Base-by-base conservation (phyloP, 2,113 vertebrate genomes). In the Thamnaconus septentrionalis region DNA sequence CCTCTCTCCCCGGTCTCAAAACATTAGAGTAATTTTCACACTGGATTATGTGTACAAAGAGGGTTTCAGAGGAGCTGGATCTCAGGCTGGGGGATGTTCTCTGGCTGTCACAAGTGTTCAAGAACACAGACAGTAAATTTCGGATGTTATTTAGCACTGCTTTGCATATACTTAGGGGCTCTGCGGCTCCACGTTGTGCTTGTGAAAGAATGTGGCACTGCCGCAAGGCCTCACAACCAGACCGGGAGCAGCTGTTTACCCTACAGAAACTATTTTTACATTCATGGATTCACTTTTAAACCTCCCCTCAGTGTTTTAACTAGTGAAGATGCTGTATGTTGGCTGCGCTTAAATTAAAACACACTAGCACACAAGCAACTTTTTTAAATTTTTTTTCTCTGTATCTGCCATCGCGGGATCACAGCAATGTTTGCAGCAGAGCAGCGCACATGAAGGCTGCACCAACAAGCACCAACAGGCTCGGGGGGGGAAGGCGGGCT, bases 11-110 rank as follows among this genome's bases (percentile, higher is more conserved):
- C 73, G 71, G 73, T 71, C 70, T 59, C 71, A 63, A 78, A 81
- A 83, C 75, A 78, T 80, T 68, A 67, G 75, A 69, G 49, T 75
- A 80, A 89, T 86, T 86, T 89, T 86, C 90, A 90, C 63, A 82
- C 81, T 85, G 86, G 86, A 92, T 90, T 91, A 90, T 81, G 79
- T 54, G 73, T 91, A 93, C 92, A 94, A 94, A 94, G 85, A 79
- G 75, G 72, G 79, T 81, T 87, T 92, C 86, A 92, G 86, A 81
- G 80, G 87, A 89, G 82, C 79, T 31, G 74, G 78, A 72, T 87
- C 69, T 78, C 82, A 85, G 71, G 89, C 83, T 73, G 81, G 76
- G 86, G 84, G 90, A 89, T 76, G 84, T 4, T 87, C 81, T 56
- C 82, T 73, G 91, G 87, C 84, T 92, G 90, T 92, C 92, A 93